Conservation (phyloP, 2,888 invertebrate genomes). For the Melieria omissa region DNA sequence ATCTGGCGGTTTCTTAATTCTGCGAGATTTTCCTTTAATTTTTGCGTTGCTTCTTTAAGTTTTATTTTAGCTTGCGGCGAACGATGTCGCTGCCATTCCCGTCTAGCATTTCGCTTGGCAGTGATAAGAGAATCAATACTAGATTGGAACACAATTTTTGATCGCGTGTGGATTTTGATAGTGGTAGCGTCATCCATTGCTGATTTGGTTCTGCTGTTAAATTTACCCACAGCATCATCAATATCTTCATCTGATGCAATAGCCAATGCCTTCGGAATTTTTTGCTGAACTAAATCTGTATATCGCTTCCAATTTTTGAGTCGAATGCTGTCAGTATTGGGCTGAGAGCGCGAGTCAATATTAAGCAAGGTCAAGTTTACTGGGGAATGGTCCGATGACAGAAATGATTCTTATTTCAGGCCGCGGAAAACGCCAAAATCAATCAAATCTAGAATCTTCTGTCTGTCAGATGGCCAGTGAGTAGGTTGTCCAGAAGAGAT, state of each 20-base stretch:
- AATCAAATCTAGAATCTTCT: conserved; percentile 1
- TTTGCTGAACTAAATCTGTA: background rate
- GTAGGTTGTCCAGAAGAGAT: conserved; percentile 6
- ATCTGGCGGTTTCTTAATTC: no score
- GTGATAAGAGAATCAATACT: background rate
- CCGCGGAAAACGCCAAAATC: conserved; percentile 1
- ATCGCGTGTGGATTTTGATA: background rate
- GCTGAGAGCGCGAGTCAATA: background rate
- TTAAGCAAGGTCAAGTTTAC: no score
- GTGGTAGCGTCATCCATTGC: background rate
- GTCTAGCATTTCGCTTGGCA: background rate
- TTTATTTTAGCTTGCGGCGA: background rate
- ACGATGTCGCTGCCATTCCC: conserved; percentile 3
- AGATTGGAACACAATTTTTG: background rate
- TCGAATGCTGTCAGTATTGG: background rate
- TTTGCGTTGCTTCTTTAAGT: background rate
- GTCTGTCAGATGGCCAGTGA: conserved; percentile 1
- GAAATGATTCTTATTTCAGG: no score
- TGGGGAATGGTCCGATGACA: no score
- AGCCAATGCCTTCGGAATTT: background rate
- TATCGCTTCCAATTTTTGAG: background rate
- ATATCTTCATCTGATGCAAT: background rate
- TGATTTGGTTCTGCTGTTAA: background rate
- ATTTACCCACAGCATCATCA: background rate
- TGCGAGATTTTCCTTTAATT: background rate